Evolutionary conservation across 2,113 vertebrate genomes (phyloP), one percentile per base, ranked within the genome.

Genomic region (Anguilla japonica): DNA sequence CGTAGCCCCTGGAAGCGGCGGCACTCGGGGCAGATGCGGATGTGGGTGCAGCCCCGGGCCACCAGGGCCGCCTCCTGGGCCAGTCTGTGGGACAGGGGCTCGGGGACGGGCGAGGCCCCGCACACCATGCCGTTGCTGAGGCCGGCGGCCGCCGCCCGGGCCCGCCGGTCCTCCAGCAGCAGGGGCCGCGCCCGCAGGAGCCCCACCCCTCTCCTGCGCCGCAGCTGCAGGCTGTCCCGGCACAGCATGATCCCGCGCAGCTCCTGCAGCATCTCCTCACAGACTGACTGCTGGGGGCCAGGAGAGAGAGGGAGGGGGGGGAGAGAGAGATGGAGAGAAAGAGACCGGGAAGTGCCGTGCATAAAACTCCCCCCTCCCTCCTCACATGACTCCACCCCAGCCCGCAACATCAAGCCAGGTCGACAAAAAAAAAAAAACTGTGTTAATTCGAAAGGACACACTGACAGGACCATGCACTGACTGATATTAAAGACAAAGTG

Each of bases 11-110:
- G 98, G 92, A 99, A 99, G 41, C 98, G 92, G 87, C 98, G 96
- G 90, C 98, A 99, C 94, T 99, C 98, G 0, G 98, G 98, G 91
- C 98, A 99, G 88, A 99, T 98, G 0, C 97, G 96, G 89, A 99
- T 97, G 93, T 99, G 98, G 2, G 97, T 97, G 93, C 98, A 99
- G 4, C 98, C 97, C 4, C 97, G 94, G 0, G 98, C 98, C 0
- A 98, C 97, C 91, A 99, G 92, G 79, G 97, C 97, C 0, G 98
- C 98, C 91, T 99, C 98, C 85, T 99, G 98, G 0, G 97, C 96
- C 92, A 99, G 97, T 98, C 97, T 97, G 95, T 98, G 98, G 13
- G 97, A 96, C 87, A 98, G 94, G 57, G 97, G 97, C 85, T 99
- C 97, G 0, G 98, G 96, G 53, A 98, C 95, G 0, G 96, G 96